phyloP scores from a whole-genome alignment of 2,888 invertebrate genomes.

The Keiferia lycopersicella region DNA sequence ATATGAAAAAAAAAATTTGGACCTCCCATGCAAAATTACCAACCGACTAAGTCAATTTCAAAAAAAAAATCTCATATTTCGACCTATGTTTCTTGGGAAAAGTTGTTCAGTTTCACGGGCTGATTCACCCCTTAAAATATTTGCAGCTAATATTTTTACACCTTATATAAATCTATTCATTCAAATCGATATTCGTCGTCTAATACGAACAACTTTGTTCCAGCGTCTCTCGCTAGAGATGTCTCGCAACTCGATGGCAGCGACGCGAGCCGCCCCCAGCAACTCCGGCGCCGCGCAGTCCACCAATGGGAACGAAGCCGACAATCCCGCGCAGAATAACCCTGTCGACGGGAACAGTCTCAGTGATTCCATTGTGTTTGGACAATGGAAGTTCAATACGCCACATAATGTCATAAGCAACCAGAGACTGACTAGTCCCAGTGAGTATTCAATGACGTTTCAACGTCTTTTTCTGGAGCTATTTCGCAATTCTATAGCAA shows the following conservation, averaged over 20 bases:
- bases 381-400: constrained; percentile 63
- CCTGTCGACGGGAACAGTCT: constrained; percentile 64
- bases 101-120: too few species aligned
- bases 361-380: constrained; percentile 54
- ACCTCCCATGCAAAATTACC: too few species aligned
- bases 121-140: too few species aligned
- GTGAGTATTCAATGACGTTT: constrained; percentile 44
- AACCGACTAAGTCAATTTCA: too few species aligned
- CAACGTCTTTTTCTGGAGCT: too few species aligned
- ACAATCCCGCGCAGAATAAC: constrained; percentile 66
- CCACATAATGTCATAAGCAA: constrained; percentile 50
- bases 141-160: too few species aligned
- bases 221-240: constrained; percentile 86
- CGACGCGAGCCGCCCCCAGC: constrained; percentile 58
- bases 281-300: neutral
- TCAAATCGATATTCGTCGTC: too few species aligned
- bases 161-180: too few species aligned
- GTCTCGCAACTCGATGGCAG: constrained; percentile 84
- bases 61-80: too few species aligned
- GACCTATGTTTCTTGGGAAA: too few species aligned
- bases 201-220: neutral
- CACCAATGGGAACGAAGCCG: constrained; percentile 34
- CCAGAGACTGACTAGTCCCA: constrained; percentile 55
- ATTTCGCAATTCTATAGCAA: too few species aligned
- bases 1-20: too few species aligned